A percentile compares a stretch with the other conserved stretches of the same genome.
Conservation (phyloP, 2,888 invertebrate genomes). For the Dryobotodes eremita region DNA sequence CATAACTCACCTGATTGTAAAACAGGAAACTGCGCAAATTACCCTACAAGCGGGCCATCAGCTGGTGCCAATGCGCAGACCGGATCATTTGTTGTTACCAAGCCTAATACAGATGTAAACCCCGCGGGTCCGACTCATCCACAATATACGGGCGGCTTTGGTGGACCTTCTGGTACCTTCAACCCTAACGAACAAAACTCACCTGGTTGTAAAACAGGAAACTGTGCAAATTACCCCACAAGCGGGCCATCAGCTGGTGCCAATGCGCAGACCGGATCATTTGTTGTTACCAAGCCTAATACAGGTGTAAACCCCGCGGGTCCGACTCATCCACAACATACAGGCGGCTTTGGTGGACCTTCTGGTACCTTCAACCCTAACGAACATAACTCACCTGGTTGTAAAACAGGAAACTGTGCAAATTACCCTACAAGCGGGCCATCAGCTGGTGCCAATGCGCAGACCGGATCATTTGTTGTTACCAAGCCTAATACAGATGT, state of each 20-base stretch:
- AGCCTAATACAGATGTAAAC: slow-evolving; percentile 25
- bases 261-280: slow-evolving; percentile 27
- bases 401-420: slow-evolving; percentile 51
- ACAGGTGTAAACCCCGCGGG: background rate
- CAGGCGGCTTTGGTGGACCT: slow-evolving; percentile 38
- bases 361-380: slow-evolving; percentile 32
- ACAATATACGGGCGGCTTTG: slow-evolving; percentile 41
- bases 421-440: background rate
- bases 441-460: slow-evolving; percentile 11
- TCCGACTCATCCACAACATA: slow-evolving; percentile 43
- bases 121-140: background rate
- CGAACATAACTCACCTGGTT: slow-evolving; percentile 44
- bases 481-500: slow-evolving; percentile 27
- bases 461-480: slow-evolving; percentile 24
- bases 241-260: slow-evolving; percentile 5
- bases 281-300: slow-evolving; percentile 34
- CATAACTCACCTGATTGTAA: slow-evolving; percentile 46
- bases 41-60: background rate
- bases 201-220: slow-evolving; percentile 40
- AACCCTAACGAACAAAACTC: slow-evolving; percentile 51
- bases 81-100: slow-evolving; percentile 23
- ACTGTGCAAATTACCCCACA: slow-evolving; percentile 43
- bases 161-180: slow-evolving; percentile 18
- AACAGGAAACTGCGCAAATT: slow-evolving; percentile 42
- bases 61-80: slow-evolving; percentile 17